Base-by-base conservation (phyloP, 2,888 invertebrate species). In the Coelogynopora nodosa region DNA sequence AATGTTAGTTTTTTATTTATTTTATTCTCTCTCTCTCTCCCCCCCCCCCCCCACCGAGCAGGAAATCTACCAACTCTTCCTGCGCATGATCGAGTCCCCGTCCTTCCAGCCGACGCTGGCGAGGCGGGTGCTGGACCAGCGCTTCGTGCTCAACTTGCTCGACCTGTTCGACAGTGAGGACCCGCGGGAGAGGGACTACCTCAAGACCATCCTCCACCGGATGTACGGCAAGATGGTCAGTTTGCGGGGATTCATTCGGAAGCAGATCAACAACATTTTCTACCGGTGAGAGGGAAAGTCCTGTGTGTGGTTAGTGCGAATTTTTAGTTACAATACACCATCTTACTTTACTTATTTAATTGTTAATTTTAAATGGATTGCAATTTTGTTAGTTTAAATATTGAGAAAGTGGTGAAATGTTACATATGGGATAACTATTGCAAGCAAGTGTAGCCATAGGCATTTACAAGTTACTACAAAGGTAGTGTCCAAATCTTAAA, bases 231-330 rank as follows among this genome's bases (percentile, higher is more conserved):
- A 99, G 94, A 99, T 99, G 93, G 94, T 99, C 92, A 98, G 98
- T 88, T 94, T 99, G 92, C 94, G 99, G 92, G 98, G 98, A 92
- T 99, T 97, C 94, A 99, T 99, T 93, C 94, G 99, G 91, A 98
- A 98, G 94, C 98, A 99, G 94, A 99, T 99, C 92, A 99, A 98
- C 93, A 98, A 99, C 93, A 97, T 98, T 93, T 98, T 98, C 94
- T 94, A 95, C 93, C 94, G 94, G 95, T 95, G 91, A 91, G 91
- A 89, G 5, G n/a, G n/a, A n/a, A n/a, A n/a, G n/a, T n/a, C n/a
- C n/a, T n/a, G n/a, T n/a, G n/a, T n/a, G n/a, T n/a, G n/a, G n/a
- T n/a, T n/a, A n/a, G n/a, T n/a, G n/a, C n/a, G n/a, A n/a, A n/a
- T n/a, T n/a, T n/a, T n/a, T n/a, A n/a, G n/a, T n/a, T n/a, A n/a